Conservation (phyloP, 1,140 invertebrate genomes). For the Lasioglossum albipes region DNA sequence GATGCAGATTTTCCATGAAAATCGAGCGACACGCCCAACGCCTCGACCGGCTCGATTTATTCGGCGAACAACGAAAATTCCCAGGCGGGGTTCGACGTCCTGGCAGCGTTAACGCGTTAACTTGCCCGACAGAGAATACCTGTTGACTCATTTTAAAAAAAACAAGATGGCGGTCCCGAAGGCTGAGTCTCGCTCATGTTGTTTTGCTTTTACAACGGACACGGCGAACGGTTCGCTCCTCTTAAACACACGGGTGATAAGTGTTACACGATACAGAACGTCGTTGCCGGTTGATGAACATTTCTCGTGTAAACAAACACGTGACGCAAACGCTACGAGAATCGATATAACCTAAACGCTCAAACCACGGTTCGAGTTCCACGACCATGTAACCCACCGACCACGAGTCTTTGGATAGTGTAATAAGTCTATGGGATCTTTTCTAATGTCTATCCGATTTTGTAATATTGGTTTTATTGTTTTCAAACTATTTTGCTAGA, state of each 20-base stretch:
- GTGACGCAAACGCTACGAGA: background rate
- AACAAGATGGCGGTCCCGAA: conserved; percentile 52
- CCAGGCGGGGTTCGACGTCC: conserved; percentile 36
- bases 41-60: background rate
- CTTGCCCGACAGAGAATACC: conserved; percentile 25
- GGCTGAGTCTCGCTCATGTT: conserved; percentile 21
- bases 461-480: too few relatives aligned
- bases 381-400: background rate
- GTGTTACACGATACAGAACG: background rate
- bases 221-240: background rate
- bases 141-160: conserved; percentile 43
- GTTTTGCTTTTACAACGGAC: conserved; percentile 44
- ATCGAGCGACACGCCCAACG: too few relatives aligned
- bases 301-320: background rate
- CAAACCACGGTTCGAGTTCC: too few relatives aligned
- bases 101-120: conserved; percentile 45
- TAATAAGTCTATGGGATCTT: background rate
- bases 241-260: background rate
- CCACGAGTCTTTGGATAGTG: background rate
- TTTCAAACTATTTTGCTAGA: too few relatives aligned
- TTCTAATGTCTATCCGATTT: background rate
- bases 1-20: background rate
- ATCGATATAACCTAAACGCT: conserved; percentile 1
- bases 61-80: conserved; percentile 30
- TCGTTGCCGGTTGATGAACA: background rate